phyloP scores from a whole-genome alignment of 2,113 vertebrate genomes.

The Numida meleagris region DNA sequence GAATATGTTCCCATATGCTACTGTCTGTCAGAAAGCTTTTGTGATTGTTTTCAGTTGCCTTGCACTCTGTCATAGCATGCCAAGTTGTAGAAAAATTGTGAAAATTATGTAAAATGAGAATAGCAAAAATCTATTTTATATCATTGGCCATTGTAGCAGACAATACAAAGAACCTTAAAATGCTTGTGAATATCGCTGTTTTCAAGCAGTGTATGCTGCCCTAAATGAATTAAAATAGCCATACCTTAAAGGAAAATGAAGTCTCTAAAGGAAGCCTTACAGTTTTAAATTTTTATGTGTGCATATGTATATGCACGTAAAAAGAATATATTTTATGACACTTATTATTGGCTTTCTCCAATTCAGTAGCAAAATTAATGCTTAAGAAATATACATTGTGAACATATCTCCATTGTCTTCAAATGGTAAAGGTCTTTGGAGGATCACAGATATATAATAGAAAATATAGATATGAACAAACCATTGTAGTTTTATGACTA shows the following conservation, averaged over 20 bases:
- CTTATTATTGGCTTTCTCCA: neutral
- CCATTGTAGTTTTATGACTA: neutral
- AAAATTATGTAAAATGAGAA: neutral
- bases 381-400: neutral
- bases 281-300: neutral
- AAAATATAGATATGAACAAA: neutral
- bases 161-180: neutral
- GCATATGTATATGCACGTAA: neutral
- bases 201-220: neutral
- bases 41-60: neutral
- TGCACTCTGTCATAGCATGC: neutral
- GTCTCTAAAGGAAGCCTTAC: neutral
- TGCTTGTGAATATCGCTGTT: neutral
- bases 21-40: neutral
- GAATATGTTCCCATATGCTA: neutral
- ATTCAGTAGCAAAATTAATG: neutral
- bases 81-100: neutral
- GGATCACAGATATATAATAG: neutral
- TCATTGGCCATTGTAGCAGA: neutral
- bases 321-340: neutral
- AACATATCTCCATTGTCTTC: neutral
- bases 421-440: neutral
- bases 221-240: neutral
- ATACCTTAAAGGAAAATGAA: neutral
- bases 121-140: neutral